A percentile compares a stretch with the other conserved stretches of the same genome.
These are phyloP conservation scores for Melipona beecheii DNA, from an alignment of 2,888 invertebrate genomes.

Conservation along the genomic window DNA sequence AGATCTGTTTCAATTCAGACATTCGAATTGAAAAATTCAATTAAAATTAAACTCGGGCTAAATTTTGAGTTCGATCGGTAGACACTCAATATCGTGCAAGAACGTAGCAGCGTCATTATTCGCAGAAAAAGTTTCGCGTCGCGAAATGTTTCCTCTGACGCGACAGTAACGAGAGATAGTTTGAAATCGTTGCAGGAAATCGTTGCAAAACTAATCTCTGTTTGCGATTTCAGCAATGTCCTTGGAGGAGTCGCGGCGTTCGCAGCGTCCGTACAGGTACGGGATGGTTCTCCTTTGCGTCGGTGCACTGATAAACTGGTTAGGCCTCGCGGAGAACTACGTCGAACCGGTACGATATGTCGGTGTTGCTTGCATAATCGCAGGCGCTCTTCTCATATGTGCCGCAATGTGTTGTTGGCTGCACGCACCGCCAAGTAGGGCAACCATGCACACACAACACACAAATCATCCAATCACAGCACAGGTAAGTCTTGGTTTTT, in stretches of 20 bases:
- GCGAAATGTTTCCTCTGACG: not conserved
- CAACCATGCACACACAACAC: constrained; percentile 76
- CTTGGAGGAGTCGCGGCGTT: constrained; percentile 88
- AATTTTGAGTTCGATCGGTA: not conserved
- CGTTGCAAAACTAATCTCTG: constrained; percentile 27
- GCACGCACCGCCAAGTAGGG: constrained; percentile 82
- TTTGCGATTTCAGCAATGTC: constrained; percentile 86
- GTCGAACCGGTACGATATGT: constrained; percentile 90
- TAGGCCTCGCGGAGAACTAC: constrained; percentile 89
- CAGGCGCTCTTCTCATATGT: constrained; percentile 89
- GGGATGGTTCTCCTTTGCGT: constrained; percentile 90
- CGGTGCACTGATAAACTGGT: constrained; percentile 90
- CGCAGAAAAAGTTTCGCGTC: not conserved
- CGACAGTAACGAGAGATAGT: not conserved
- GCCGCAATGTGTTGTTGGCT: constrained; percentile 91
- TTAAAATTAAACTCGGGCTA: no score
- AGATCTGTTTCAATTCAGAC: not conserved
- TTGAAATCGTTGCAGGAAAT: not conserved
- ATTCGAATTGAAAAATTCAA: not conserved
- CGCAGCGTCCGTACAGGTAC: constrained; percentile 90
- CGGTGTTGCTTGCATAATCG: constrained; percentile 90
- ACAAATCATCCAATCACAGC: constrained; percentile 80
- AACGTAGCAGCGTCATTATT: not conserved
- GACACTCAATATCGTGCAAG: not conserved
- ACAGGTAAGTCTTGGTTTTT: constrained; percentile 74